Evolutionary conservation across 2,113 vertebrate genomes (phyloP), one percentile per base, ranked within the genome.

Genomic region (Hippoglossus stenolepis): DNA sequence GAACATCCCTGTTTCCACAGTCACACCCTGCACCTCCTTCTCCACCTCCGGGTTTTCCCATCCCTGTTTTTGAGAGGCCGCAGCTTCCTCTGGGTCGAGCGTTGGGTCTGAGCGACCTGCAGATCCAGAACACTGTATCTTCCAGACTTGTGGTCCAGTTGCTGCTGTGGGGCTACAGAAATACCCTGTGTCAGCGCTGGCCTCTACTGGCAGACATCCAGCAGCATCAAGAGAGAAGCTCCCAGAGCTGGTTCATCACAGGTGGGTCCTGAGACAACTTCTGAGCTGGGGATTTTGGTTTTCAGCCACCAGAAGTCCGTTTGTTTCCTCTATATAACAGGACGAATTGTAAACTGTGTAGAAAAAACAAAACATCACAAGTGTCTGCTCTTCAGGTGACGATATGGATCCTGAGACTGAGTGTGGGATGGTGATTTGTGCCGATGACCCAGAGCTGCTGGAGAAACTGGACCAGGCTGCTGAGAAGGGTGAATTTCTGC

Each of bases 151-250:
- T 89, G 14, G 80, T 92, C 0, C 84, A 90, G 68, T 72, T 96
- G 40, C 67, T 97, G 35, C 75, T 96, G 18, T 92, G 86, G 86
- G 92, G 94, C 24, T 57, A 23, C 26, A 85, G 38, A 24, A 76
- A 73, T 4, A 21, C 51, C 15, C 78, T 63, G 18, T 79, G 85
- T 4, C 89, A 88, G 24, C 84, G 78, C 0, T 95, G 95, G 90
- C 91, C 93, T 63, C 91, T 97, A 62, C 73, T 96, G 69, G 87
- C 94, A n/a, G 94, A 96, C 69, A 89, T 87, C 0, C 83, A 93
- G 65, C 83, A 90, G 35, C 88, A 94, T 73, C 88, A 90, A 8
- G 81, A 87, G 49, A 67, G 80, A 8, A 90, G 83, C 85, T n/a
- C 60, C 14, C 24, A 47, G 0, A 53, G 64, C 13, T 59, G 28